A percentile compares a stretch with the other conserved stretches of the same genome.
Evolutionary conservation across 2,888 invertebrate genomes (phyloP).

Genomic region (Itoplectis maculator): DNA sequence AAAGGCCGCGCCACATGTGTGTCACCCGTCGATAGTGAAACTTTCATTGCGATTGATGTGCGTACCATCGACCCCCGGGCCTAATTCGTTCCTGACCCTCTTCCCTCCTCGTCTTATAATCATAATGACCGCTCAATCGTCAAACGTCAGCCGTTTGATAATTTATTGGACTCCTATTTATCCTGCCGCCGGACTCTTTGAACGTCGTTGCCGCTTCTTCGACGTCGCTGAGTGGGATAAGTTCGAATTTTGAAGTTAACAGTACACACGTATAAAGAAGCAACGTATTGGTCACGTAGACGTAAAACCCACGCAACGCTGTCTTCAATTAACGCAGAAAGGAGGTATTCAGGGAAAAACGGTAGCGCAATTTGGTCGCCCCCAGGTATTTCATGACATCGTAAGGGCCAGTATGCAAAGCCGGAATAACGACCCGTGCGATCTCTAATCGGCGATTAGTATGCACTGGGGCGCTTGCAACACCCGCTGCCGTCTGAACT

Average conservation of each 20-base stretch:
- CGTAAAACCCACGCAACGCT: neutral
- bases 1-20: slow-evolving; percentile 11
- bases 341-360: slow-evolving; percentile 14
- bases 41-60: slow-evolving; percentile 62
- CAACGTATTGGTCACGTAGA: neutral
- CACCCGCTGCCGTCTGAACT: slow-evolving; percentile 48
- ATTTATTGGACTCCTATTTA: slow-evolving; percentile 10
- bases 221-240: neutral
- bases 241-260: no score
- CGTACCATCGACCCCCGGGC: slow-evolving; percentile 40
- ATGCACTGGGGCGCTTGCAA: slow-evolving; percentile 60
- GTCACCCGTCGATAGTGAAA: slow-evolving; percentile 26
- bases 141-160: slow-evolving; percentile 15
- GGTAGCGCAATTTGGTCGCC: slow-evolving; percentile 26
- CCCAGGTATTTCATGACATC: neutral
- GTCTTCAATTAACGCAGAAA: slow-evolving; percentile 4
- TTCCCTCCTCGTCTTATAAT: slow-evolving; percentile 3
- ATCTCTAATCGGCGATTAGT: slow-evolving; percentile 60
- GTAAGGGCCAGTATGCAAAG: slow-evolving; percentile 4
- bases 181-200: neutral
- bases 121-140: neutral
- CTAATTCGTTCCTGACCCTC: slow-evolving; percentile 24
- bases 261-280: neutral
- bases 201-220: neutral
- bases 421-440: slow-evolving; percentile 47